Base-by-base conservation (phyloP, 2,888 invertebrate genomes). In the Gymnocheta viridis region DNA sequence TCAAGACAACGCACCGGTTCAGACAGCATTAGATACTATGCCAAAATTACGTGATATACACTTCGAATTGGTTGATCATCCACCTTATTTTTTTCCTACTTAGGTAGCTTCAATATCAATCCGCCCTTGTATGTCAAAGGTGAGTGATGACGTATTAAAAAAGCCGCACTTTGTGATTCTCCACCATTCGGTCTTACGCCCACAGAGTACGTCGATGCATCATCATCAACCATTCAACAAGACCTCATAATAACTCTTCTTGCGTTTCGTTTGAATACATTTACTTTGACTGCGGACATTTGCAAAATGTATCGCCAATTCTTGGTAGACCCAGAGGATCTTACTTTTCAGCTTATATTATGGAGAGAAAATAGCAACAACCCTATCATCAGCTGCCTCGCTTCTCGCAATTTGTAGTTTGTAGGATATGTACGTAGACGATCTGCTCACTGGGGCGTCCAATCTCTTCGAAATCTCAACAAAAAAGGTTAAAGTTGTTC, bases 401-500 rank as follows among this genome's bases (percentile, higher is more conserved):
- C 51, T 67, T 24, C 67, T 67, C 22, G 67, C 56, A 12, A 56
- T 56, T 29, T 5, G 70, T 14, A 56, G 70, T 27, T 56, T 70
- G 70, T 56, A 17, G 2, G 7, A 2, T 69, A 38, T 10, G 19
- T 56, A 9, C 10, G 22, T 49, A 4, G 49, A 49, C 2, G 49
- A 49, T 49, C 17, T 69, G 4, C 38, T 58, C 10, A 72, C 44
- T 4, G 66, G 49, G 9, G 47, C 69, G 41, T 12, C 17, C 4
- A 38, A 58, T 29, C 14, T 72, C 32, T 19, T 3, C 24, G 47
- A 67, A 22, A 58, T 74, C n/a, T 54, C 19, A 4, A 51, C 79
- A 0, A 72, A 78, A 35, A 78, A 67, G 27, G 14, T 12, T 24
- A 60, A 83, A 74, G 44, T 78, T 12, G 47, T 29, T n/a, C n/a